phyloP scores from a whole-genome alignment of 2,113 vertebrate species.

The Polypterus senegalus region DNA sequence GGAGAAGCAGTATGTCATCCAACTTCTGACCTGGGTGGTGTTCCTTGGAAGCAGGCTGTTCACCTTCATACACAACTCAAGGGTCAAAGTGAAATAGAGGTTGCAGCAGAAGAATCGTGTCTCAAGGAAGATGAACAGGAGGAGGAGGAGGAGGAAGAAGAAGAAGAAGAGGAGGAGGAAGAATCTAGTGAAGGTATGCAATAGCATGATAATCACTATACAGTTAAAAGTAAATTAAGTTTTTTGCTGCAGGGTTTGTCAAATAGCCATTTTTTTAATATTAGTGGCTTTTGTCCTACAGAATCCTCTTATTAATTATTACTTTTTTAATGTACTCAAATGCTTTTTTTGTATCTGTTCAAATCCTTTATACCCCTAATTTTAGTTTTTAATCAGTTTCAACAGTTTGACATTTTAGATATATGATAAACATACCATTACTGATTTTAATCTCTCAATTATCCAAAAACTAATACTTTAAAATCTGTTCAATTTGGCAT shows the following conservation, averaged over 20 bases:
- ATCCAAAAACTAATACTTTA: too few relatives aligned
- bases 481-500: too few relatives aligned
- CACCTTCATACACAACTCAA: constrained; percentile 74
- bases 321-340: background rate
- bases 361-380: too few relatives aligned
- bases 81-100: constrained; percentile 45
- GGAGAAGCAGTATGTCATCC: constrained; percentile 34
- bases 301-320: background rate
- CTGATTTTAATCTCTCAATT: too few relatives aligned
- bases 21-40: constrained; percentile 74
- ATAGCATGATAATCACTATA: background rate
- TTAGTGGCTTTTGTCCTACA: background rate
- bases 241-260: too few relatives aligned
- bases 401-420: too few relatives aligned
- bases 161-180: constrained; percentile 34
- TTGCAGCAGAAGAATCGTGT: constrained; percentile 33
- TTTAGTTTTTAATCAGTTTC: too few relatives aligned
- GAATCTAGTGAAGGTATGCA: constrained; percentile 74
- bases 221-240: background rate
- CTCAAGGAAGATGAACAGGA: constrained; percentile 35
- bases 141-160: constrained; percentile 30
- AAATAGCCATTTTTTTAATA: constrained; percentile 1
- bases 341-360: background rate
- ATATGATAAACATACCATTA: too few relatives aligned
- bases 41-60: constrained; percentile 86